Evolutionary conservation across 2,797 vertebrate genomes (phyloP), one percentile per base, ranked within the genome.

Genomic region (Myotis daubentonii): DNA sequence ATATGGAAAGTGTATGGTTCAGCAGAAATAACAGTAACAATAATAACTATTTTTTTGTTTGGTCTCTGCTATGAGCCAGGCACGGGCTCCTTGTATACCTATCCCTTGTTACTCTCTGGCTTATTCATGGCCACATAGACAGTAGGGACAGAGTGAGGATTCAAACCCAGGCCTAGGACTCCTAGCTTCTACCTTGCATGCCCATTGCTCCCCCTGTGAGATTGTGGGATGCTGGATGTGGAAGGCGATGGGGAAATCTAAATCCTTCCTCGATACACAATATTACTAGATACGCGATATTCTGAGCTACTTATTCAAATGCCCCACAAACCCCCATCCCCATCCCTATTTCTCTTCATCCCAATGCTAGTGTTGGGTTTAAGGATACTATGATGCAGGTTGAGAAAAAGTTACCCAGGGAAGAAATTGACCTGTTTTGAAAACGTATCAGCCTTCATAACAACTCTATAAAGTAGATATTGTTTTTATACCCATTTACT

Each of bases 401-500:
- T 78, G 36, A 87, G 62, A 55, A 75, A 65, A 88, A 41, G 20
- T 33, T 65, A 44, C n/a, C 41, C 30, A 33, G 38, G 78, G 38
- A 94, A 78, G 87, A 91, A 88, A 85, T 60, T 36, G 89, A 47
- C 66, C 30, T 33, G 13, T 44, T 10, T 36, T 15, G 16, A 83
- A 55, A 38, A 41, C 49, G 28, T 36, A 12, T 13, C 36, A 49
- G 20, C 33, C 53, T n/a, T 65, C 38, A 11, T 82, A 76, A 57
- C 28, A 51, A 62, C 57, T 68, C 55, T 55, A 3, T 49, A 60
- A 84, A 72, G 22, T 23, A 80, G 8, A 7, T 28, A 15, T 30
- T 33, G 25, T 44, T 72, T 88, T 79, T 70, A 53, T 41, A 60
- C 82, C 95, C 89, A 76, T 87, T 95, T 79, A 44, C 38, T 25